phyloP scores from a whole-genome alignment of 2,888 invertebrate species.

The Stomorhina lunata region DNA sequence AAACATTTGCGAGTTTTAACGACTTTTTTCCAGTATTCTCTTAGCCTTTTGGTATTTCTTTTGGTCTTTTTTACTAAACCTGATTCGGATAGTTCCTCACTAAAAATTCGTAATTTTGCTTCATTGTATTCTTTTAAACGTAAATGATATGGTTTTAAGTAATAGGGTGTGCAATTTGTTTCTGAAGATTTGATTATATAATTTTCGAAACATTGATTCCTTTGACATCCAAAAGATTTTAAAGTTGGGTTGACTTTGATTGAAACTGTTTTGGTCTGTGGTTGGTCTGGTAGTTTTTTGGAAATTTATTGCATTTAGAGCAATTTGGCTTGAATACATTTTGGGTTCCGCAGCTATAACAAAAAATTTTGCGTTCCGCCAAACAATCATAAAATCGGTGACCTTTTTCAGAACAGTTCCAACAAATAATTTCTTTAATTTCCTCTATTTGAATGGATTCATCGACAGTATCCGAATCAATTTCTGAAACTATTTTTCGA shows the following conservation, averaged over 20 bases:
- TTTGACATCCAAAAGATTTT: background rate
- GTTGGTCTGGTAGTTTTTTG: slow-evolving; percentile 4
- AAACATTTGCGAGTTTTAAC: background rate
- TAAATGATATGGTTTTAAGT: slow-evolving; percentile 16
- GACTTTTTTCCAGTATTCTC: background rate
- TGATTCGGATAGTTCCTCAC: background rate
- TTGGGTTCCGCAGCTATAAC: slow-evolving; percentile 6
- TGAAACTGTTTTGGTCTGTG: background rate
- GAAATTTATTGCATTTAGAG: background rate
- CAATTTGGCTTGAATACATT: slow-evolving; percentile 10
- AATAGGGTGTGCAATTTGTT: background rate
- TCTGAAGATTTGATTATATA: background rate
- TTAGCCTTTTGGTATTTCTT: background rate
- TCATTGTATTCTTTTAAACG: background rate
- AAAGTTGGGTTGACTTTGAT: background rate
- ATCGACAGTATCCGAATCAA: background rate
- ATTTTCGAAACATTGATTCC: background rate
- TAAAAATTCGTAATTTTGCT: background rate
- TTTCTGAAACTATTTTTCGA: background rate
- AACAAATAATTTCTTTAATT: background rate
- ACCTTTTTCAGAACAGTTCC: background rate
- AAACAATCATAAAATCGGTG: background rate
- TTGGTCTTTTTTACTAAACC: background rate
- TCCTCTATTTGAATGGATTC: background rate
- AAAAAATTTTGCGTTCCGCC: background rate